Conservation (phyloP, 1,140 invertebrate genomes). For the Drosophila virilis region DNA sequence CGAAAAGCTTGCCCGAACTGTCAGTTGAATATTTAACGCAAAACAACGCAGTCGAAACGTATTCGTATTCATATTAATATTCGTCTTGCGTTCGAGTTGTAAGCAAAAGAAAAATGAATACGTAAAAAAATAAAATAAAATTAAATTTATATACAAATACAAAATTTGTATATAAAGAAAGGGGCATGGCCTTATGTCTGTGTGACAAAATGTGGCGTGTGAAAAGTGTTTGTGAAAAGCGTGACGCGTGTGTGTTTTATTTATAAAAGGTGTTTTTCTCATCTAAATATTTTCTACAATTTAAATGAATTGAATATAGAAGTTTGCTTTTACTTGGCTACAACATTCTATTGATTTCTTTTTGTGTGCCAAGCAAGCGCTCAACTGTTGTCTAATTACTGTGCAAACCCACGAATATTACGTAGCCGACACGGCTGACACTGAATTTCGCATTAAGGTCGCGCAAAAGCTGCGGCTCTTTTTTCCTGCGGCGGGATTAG, state of each 20-base stretch:
- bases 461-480: constrained; percentile 20
- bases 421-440: constrained; percentile 45
- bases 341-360: constrained; percentile 42
- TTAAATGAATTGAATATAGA: neutral
- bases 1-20: constrained; percentile 71
- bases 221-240: constrained; percentile 1
- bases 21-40: constrained; percentile 69
- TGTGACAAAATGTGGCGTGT: constrained; percentile 16
- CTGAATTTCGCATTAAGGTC: constrained; percentile 37
- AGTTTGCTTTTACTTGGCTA: neutral
- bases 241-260: constrained; percentile 20
- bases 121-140: neutral
- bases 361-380: constrained; percentile 27
- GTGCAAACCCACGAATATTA: constrained; percentile 39
- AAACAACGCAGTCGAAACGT: constrained; percentile 60
- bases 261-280: constrained; percentile 5
- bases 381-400: constrained; percentile 45
- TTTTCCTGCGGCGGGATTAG: constrained; percentile 32
- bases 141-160: constrained; percentile 4
- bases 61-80: constrained; percentile 23
- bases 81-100: constrained; percentile 18
- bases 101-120: constrained; percentile 16
- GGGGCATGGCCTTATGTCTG: neutral
- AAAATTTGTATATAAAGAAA: constrained; percentile 6
- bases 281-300: neutral